Conservation (phyloP, 2,797 vertebrate species). For the Pseudomugil gertrudae region DNA sequence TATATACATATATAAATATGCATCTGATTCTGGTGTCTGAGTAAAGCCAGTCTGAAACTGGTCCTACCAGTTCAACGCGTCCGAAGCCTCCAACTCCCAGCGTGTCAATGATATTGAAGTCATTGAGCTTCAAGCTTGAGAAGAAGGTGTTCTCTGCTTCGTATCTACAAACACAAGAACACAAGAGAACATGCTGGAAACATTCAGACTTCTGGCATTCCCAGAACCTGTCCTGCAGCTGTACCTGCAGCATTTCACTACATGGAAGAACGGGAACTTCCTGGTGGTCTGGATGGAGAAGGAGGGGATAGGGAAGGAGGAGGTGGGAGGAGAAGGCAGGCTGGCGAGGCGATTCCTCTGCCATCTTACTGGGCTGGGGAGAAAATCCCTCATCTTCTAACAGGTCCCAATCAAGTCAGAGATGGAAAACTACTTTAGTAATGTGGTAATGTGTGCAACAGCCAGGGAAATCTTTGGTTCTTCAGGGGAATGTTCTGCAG, state of each 20-base stretch:
- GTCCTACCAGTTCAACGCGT: conserved; percentile 89
- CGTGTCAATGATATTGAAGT: conserved; percentile 97
- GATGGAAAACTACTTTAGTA: neutral
- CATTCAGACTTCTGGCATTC: neutral
- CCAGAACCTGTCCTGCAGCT: conserved; percentile 42
- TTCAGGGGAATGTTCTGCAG: conserved; percentile 75
- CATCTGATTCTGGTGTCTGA: too few relatives aligned
- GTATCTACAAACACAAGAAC: conserved; percentile 82
- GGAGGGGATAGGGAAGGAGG: conserved; percentile 67
- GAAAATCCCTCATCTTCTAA: conserved; percentile 75
- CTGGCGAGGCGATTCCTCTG: conserved; percentile 63
- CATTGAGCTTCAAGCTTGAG: conserved; percentile 89
- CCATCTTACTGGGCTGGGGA: conserved; percentile 54
- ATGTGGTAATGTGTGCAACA: neutral
- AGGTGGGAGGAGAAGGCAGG: conserved; percentile 48
- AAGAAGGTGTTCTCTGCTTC: conserved; percentile 95
- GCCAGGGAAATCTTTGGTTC: neutral
- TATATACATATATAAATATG: too few relatives aligned
- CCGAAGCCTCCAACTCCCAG: conserved; percentile 94
- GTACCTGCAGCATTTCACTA: conserved; percentile 94
- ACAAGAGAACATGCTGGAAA: neutral
- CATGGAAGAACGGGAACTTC: conserved; percentile 94
- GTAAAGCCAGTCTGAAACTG: too few relatives aligned
- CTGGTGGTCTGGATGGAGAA: conserved; percentile 87
- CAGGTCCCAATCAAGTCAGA: too few relatives aligned